Evolutionary conservation across 2,888 invertebrate species (phyloP), one percentile per base, ranked within the genome.

Genomic region (Thumatha senex): DNA sequence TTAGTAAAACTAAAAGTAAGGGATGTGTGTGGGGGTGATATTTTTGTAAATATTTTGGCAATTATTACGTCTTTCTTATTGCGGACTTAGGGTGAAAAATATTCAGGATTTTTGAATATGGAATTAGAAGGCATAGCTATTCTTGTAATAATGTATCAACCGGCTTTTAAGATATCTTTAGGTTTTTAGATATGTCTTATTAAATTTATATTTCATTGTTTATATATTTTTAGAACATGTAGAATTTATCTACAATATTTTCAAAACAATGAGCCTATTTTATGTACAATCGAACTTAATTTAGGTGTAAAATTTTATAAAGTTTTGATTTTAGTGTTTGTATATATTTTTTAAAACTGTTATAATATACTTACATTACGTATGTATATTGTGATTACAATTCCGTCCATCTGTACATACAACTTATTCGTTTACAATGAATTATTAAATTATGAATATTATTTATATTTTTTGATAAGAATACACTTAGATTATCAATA

Each of bases 331-430:
- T 56, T 54, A 58, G 45, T 44, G 1, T 46, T 67, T 65, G 64
- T 61, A 61, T 45, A 69, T 59, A 67, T 54, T 40, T 11, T 0
- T 52, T n/a, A n/a, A 63, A 71, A 24, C 18, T 24, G 58, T 41
- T 68, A 64, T 70, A 61, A 72, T 84, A 77, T 86, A 80, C 83
- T 54, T 89, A 89, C 88, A 83, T 62, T 85, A 56, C 54, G 88
- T 90, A 89, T 59, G 86, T 89, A 76, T 86, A 81, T 85, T 81
- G 86, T 88, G 87, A 89, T 87, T 60, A 57, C 47, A 58, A 70
- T 55, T 78, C 84, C 86, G 84, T 89, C 88, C 89, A 76, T 74
- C 70, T 68, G 72, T 63, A 67, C 51, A 67, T 51, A 47, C 46
- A 51, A 45, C 46, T 62, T 72, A 60, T 55, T 51, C 56, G 45